Evolutionary conservation across 2,888 invertebrate genomes (phyloP).

Genomic region (Oscheius sp.): DNA sequence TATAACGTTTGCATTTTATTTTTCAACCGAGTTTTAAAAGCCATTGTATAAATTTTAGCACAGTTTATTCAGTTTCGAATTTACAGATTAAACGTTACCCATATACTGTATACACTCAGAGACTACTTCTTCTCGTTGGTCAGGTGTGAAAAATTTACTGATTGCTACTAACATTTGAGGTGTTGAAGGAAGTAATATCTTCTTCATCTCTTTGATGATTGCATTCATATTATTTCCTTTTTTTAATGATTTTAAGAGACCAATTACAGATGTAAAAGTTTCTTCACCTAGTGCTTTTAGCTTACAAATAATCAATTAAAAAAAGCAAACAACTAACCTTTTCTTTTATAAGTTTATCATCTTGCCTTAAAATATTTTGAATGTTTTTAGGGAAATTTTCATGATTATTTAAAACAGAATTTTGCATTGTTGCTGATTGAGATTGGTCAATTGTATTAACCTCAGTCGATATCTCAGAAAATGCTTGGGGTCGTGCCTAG

Average conservation of each 20-base stretch:
- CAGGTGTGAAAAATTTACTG: neutral
- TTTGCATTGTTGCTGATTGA: neutral
- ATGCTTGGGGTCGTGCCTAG: neutral
- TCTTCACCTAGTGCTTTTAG: neutral
- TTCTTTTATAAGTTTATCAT: neutral
- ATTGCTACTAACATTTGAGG: too few species aligned
- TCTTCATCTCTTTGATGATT: neutral
- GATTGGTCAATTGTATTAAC: neutral
- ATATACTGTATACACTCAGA: slow-evolving; percentile 7
- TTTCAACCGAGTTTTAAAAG: slow-evolving; percentile 18
- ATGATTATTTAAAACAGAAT: neutral
- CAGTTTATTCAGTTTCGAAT: too few species aligned
- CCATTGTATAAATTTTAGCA: too few species aligned
- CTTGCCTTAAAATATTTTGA: neutral
- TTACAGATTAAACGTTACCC: too few species aligned
- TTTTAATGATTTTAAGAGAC: neutral
- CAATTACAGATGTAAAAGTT: neutral
- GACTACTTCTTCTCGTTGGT: neutral
- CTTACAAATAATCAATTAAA: too few species aligned
- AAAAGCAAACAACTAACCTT: neutral
- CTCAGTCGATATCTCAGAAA: neutral
- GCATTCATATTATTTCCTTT: neutral
- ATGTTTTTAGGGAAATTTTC: neutral
- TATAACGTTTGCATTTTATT: slow-evolving; percentile 15
- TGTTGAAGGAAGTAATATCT: neutral